Evolutionary conservation across 2,888 invertebrate species (phyloP).

Genomic region (Dione vanillae): DNA sequence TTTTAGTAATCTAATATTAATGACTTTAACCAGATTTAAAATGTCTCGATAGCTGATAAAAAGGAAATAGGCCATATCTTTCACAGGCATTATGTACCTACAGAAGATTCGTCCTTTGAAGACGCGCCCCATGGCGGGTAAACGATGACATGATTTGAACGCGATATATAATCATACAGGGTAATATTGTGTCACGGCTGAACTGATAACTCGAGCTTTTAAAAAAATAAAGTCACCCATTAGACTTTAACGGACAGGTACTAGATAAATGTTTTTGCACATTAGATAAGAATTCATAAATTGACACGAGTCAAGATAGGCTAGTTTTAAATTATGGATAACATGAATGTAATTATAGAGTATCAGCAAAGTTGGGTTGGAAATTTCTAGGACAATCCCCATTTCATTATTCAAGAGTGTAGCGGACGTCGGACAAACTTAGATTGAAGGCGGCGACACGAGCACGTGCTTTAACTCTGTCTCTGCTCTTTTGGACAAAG

Average conservation of each 20-base stretch:
- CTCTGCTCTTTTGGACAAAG: constrained; percentile 71
- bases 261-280: constrained; percentile 81
- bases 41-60: constrained; percentile 40
- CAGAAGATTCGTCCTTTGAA: constrained; percentile 63
- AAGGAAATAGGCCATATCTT: constrained; percentile 54
- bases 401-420: constrained; percentile 79
- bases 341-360: constrained; percentile 71
- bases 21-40: constrained; percentile 29
- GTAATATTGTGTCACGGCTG: constrained; percentile 78
- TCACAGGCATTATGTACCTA: constrained; percentile 60
- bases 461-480: constrained; percentile 79
- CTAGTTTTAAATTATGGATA: constrained; percentile 50
- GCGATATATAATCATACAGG: constrained; percentile 76
- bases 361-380: constrained; percentile 66
- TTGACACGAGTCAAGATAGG: constrained; percentile 28
- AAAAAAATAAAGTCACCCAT: constrained; percentile 81
- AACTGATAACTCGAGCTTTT: constrained; percentile 77
- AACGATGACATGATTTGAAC: constrained; percentile 78
- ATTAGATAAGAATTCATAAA: constrained; percentile 72
- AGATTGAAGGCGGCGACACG: constrained; percentile 80
- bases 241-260: constrained; percentile 81
- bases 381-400: constrained; percentile 68
- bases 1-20: constrained; percentile 21
- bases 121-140: constrained; percentile 68
- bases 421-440: constrained; percentile 78